These are phyloP conservation scores for Melolontha melolontha DNA, from an alignment of 2,888 invertebrate species.

Conservation along the genomic window DNA sequence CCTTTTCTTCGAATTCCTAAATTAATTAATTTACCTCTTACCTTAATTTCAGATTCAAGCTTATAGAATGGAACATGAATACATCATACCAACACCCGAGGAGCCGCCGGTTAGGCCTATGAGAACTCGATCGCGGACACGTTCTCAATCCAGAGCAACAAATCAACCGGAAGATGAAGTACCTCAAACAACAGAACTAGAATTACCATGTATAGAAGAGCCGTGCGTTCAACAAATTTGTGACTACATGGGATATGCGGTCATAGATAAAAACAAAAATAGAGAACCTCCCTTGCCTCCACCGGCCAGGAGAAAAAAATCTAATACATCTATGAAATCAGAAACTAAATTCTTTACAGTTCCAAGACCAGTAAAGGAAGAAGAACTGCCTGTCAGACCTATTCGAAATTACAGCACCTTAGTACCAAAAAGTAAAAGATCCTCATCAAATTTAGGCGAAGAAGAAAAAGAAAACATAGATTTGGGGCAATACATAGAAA, in stretches of 20 bases:
- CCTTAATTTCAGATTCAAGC: constrained; percentile 71
- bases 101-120: constrained; percentile 71
- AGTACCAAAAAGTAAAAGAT: constrained; percentile 73
- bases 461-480: constrained; percentile 64
- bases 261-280: constrained; percentile 76
- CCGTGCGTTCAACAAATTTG: constrained; percentile 62
- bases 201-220: constrained; percentile 59
- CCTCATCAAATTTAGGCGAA: constrained; percentile 64
- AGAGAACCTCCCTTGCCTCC: constrained; percentile 68
- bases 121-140: constrained; percentile 68
- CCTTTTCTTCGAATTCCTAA: background rate
- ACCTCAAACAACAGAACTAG: constrained; percentile 53
- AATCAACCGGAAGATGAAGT: constrained; percentile 69
- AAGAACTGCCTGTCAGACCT: constrained; percentile 71
- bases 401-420: constrained; percentile 72
- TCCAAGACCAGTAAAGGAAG: constrained; percentile 65
- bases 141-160: constrained; percentile 70
- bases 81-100: constrained; percentile 70
- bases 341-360: constrained; percentile 79
- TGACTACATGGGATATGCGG: constrained; percentile 76
- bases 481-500: constrained; percentile 73
- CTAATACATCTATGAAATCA: constrained; percentile 62
- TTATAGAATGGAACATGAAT: constrained; percentile 76
- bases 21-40: background rate
- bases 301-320: constrained; percentile 63